Base-by-base conservation (phyloP, 2,797 vertebrate species). In the Cynopterus sphinx region DNA sequence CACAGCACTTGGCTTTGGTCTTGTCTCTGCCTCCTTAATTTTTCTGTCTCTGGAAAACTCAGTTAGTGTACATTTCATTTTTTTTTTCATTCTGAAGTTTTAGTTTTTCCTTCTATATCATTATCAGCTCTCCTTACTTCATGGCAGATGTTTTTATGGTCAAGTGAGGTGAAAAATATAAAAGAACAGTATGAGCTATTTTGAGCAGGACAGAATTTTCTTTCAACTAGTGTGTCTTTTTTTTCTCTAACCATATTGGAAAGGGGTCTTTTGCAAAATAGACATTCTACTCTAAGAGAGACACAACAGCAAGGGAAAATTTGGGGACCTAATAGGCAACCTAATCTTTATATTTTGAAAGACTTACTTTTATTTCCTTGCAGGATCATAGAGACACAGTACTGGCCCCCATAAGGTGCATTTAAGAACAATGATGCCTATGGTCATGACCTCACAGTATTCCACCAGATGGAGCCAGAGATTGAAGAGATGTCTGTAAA, bases 391-490 rank as follows among this genome's bases (percentile, higher is more conserved):
- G 70, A 68, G 65, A 79, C 63, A 68, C 31, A 36, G 51, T 5
- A n/a, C 22, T 70, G 79, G 53, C n/a, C 74, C 46, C 77, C 53
- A 22, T 7, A 73, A 65, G 2, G 24, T 33, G 85, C 41, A 43
- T 55, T 78, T 59, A 41, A 68, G 22, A 90, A 82, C 51, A 68
- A 4, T 31, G 49, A 93, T 55, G 75, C 6, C 75, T 70, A 3
- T 41, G 61, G 77, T n/a, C 90, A 88, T 83, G 95, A 92, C 92
- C 92, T 94, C 63, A 87, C 53, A 33, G 4, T 89, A 65, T 85
- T 96, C 97, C 97, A 98, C 92, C 96, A 98, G 97, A 90, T 97
- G 97, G 96, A 97, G 97, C 97, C 96, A 97, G 94, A 98, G 97
- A 96, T 96, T 95, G 96, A 96, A 55, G 31, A 96, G 96, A 94